Conservation (phyloP, 2,113 vertebrate species). For the rat (Rattus norvegicus) region GRCr8 NC_086019.1:140028501-140029000, state of each 20-base stretch:
- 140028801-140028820: neutral
- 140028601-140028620: neutral
- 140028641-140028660: neutral
- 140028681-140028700: neutral
- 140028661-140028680: neutral
- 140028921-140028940: neutral
- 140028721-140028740: neutral
- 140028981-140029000: neutral
- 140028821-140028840: too few species aligned
- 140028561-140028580: neutral
- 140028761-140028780: neutral
- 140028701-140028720: neutral
- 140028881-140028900: neutral
- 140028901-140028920: neutral
- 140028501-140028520: neutral
- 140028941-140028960: neutral
- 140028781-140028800: neutral
- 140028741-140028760: neutral
- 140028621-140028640: neutral
- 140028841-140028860: neutral
- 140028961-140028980: neutral
- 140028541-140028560: neutral
- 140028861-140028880: neutral
- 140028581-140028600: neutral
- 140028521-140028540: neutral